Evolutionary conservation across 2,888 invertebrate genomes (phyloP).

Genomic region (Scaptomyza polygonia): DNA sequence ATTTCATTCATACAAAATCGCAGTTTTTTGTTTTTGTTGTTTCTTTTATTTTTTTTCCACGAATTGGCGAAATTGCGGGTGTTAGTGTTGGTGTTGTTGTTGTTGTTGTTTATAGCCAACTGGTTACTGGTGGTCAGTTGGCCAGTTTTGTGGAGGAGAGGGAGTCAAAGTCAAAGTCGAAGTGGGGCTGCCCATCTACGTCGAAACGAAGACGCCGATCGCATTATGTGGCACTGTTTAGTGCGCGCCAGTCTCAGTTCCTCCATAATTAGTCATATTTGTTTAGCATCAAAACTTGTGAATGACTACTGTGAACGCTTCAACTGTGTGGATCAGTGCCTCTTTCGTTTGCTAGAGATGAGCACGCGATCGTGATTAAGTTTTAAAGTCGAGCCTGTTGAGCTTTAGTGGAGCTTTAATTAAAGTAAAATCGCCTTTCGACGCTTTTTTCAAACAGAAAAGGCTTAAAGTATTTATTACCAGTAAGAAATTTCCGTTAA

Average conservation of each 20-base stretch:
- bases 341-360: slow-evolving; percentile 26
- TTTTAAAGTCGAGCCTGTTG: too few relatives aligned
- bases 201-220: slow-evolving; percentile 76
- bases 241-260: slow-evolving; percentile 68
- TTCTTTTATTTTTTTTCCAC: slow-evolving; percentile 69
- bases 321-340: slow-evolving; percentile 37
- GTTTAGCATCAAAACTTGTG: slow-evolving; percentile 78
- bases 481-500: too few relatives aligned
- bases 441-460: too few relatives aligned
- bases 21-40: slow-evolving; percentile 29
- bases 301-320: slow-evolving; percentile 68
- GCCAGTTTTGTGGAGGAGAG: slow-evolving; percentile 21
- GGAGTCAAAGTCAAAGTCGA: slow-evolving; percentile 14
- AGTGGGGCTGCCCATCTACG: slow-evolving; percentile 66
- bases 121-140: slow-evolving; percentile 37
- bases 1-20: slow-evolving; percentile 74
- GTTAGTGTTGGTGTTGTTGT: slow-evolving; percentile 57
- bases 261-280: slow-evolving; percentile 80
- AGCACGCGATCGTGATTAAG: slow-evolving; percentile 1
- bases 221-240: slow-evolving; percentile 79
- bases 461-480: too few relatives aligned
- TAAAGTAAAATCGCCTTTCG: too few relatives aligned
- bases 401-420: too few relatives aligned
- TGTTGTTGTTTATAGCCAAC: slow-evolving; percentile 39
- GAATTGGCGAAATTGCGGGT: slow-evolving; percentile 84